Evolutionary conservation across 2,888 invertebrate species (phyloP), one percentile per base, ranked within the genome.

Genomic region (Napeogenes sylphis): DNA sequence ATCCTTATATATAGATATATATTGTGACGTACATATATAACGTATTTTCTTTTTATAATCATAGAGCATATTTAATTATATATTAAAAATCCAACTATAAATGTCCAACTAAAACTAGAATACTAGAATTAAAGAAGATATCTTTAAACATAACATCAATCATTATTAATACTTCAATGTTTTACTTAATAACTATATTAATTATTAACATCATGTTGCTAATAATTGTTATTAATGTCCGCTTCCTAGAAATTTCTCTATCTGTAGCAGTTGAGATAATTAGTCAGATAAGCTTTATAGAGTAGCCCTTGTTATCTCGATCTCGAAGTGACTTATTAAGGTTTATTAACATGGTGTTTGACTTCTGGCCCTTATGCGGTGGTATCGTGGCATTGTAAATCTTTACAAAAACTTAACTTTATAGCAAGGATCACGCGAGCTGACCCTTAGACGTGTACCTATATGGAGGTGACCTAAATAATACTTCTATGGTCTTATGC

Each of bases 401-500:
- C 83, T 80, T 79, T 77, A 80, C 84, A 81, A 87, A 87, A 86
- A 84, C 77, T 79, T 81, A 79, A 78, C 78, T 87, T 85, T 85
- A 87, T 84, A 78, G 85, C 75, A 71, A 73, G 79, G 77, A 84
- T 85, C 88, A 89, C 88, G 87, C 84, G 76, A 87, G 75, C 79
- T 84, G 87, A 85, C 87, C 87, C 75, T 67, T 68, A 75, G 82
- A 83, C 85, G 85, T 77, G 79, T 80, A 62, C 64, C 61, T 64
- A 64, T 66, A 69, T 59, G 63, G 65, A 55, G 56, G 62, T 67
- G 67, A 63, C 66, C 69, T 61, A 59, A 60, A 67, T 51, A 30
- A 51, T 67, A 69, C 64, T 53, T 61, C 63, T 62, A 67, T 63
- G 65, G 67, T 60, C 14, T 47, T 51, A 51, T 51, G 51, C 51